A percentile compares a stretch with the other conserved stretches of the same genome.
These are phyloP conservation scores for Orchestes rusci DNA, from an alignment of 2,888 invertebrate genomes.

Conservation along the genomic window DNA sequence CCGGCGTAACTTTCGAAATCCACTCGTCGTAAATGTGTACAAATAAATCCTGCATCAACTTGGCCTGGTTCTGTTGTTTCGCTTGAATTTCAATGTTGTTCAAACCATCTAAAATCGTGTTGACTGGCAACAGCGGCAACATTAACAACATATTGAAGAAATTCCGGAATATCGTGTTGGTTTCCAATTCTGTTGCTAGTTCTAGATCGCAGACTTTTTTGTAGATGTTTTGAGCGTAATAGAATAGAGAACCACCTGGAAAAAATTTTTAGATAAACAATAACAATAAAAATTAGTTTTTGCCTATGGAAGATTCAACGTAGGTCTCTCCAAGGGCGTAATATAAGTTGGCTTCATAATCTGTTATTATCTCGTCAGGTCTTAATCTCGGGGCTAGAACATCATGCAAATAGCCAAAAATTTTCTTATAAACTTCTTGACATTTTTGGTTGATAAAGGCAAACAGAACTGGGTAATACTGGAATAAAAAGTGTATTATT, in stretches of 20 bases:
- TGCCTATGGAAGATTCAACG: constrained; percentile 36
- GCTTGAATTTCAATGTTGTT: constrained; percentile 38
- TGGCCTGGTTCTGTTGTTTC: constrained; percentile 30
- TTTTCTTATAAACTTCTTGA: constrained; percentile 36
- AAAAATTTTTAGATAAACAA: constrained; percentile 4
- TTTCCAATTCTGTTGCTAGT: constrained; percentile 37
- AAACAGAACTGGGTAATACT: constrained; percentile 40
- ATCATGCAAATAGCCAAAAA: constrained; percentile 36
- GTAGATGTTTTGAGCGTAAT: constrained; percentile 41
- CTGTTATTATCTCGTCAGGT: constrained; percentile 40
- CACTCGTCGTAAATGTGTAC: constrained; percentile 36
- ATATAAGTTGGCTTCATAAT: constrained; percentile 40
- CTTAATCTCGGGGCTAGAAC: constrained; percentile 35
- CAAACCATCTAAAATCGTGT: constrained; percentile 39
- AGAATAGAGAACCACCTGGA: constrained; percentile 38
- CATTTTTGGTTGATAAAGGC: constrained; percentile 37
- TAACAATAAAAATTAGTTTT: constrained; percentile 5
- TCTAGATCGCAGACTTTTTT: constrained; percentile 39
- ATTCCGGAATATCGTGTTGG: constrained; percentile 38
- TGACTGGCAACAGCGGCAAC: constrained; percentile 40
- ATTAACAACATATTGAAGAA: constrained; percentile 41
- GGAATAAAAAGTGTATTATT: constrained; percentile 3
- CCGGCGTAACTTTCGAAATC: constrained; percentile 39
- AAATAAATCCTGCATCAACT: constrained; percentile 33
- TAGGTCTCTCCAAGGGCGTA: constrained; percentile 40